Evolutionary conservation across 2,888 invertebrate species (phyloP), one percentile per base, ranked within the genome.

Genomic region (Eupithecia abbreviata): DNA sequence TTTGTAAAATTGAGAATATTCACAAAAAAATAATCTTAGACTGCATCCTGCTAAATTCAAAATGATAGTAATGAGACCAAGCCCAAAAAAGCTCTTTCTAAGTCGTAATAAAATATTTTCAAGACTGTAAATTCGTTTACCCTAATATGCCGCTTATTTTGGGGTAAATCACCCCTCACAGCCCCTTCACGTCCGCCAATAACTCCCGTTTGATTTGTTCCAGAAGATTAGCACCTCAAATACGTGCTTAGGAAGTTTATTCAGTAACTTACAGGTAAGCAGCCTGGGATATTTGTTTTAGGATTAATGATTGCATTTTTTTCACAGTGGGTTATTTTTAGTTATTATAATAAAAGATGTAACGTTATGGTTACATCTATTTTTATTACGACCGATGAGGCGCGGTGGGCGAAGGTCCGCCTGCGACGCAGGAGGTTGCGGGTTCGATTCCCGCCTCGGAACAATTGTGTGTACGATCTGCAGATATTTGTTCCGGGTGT

Each of bases 181-280:
- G 89, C 85, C 86, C 81, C 85, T 84, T 85, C 89, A 89, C 89
- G 89, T 89, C 81, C 85, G 79, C 82, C 83, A 84, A 86, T 89
- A 89, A 88, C 83, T 85, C 85, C 87, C 84, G 85, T 88, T 88
- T 86, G 87, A 89, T 88, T 88, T 85, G 85, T 85, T 86, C 80
- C 78, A 78, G 81, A 86, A 87, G 85, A 88, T 89, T 87, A 87
- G 83, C 82, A 82, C 79, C 81, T 80, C 79, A 82, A 76, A 84
- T 87, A 85, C 83, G 85, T 83, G 84, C 81, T 79, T 82, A 75
- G 83, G 71, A 82, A 79, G 79, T 78, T 79, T 80, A 80, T 79
- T 75, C 76, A 49, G 69, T 47, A 66, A 77, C 73, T 77, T 74
- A 66, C 72, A 72, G 75, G 72, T 77, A 71, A 66, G 47, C 43